Conservation (phyloP, 2,113 vertebrate species). For the Emydura subglobosa region DNA sequence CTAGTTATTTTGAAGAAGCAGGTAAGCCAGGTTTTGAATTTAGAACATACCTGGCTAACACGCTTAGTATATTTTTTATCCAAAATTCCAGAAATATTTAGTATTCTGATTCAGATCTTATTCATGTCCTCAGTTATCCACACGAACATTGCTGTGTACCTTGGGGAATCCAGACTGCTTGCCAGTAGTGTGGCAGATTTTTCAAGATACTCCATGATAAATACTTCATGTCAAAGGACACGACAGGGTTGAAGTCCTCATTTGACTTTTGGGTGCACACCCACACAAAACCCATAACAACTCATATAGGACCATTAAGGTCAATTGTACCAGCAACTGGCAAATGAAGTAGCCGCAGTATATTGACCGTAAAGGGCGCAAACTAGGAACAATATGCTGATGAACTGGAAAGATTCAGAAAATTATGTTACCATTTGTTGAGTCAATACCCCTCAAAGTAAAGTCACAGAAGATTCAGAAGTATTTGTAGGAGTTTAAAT, state of each 20-base stretch:
- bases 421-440: constrained; percentile 58
- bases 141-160: neutral
- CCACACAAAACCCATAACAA: neutral
- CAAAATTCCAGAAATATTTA: constrained; percentile 63
- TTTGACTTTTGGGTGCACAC: constrained; percentile 36
- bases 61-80: constrained; percentile 56
- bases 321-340: constrained; percentile 55
- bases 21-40: constrained; percentile 40
- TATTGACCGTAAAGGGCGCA: neutral
- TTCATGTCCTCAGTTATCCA: constrained; percentile 40
- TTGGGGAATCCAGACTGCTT: neutral
- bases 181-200: neutral
- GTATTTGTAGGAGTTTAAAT: neutral
- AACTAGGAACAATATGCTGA: constrained; percentile 20
- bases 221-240: neutral
- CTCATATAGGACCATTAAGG: constrained; percentile 36
- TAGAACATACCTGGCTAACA: constrained; percentile 59
- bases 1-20: constrained; percentile 75
- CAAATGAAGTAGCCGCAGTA: constrained; percentile 18
- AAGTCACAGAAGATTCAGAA: neutral
- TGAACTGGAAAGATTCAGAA: constrained; percentile 56
- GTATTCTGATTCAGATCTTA: constrained; percentile 9
- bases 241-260: neutral
- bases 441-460: constrained; percentile 26
- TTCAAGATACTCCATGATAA: neutral